A percentile compares a stretch with the other conserved stretches of the same genome.
Evolutionary conservation across 2,113 vertebrate genomes (phyloP).

Genomic region (Urocynchramus pylzowi): DNA sequence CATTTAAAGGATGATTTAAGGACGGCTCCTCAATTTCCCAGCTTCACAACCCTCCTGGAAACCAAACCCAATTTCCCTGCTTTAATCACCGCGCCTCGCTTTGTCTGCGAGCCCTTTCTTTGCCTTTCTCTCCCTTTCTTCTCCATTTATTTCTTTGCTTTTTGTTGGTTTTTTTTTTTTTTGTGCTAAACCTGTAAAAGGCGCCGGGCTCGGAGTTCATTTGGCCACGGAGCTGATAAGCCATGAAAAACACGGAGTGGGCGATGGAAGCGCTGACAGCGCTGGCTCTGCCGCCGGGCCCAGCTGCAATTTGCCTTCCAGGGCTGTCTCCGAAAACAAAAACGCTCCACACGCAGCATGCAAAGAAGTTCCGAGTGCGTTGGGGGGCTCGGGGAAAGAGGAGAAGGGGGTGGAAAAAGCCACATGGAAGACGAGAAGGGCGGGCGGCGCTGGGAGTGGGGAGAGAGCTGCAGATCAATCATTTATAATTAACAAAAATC

Average conservation of each 20-base stretch:
- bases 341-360: conserved; percentile 71
- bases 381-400: neutral
- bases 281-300: conserved; percentile 45
- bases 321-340: conserved; percentile 71
- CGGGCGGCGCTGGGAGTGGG: neutral
- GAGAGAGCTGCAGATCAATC: conserved; percentile 76
- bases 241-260: neutral
- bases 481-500: conserved; percentile 88
- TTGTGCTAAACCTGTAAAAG: neutral
- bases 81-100: neutral
- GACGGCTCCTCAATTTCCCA: neutral
- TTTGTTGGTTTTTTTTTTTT: neutral
- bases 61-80: neutral
- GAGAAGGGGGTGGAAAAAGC: neutral
- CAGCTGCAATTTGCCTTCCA: conserved; percentile 61
- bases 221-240: conserved; percentile 29
- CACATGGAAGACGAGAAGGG: conserved; percentile 43
- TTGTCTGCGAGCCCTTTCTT: neutral
- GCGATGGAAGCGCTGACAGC: conserved; percentile 25
- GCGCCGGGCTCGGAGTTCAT: neutral
- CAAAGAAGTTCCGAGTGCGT: conserved; percentile 65
- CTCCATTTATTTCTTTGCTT: neutral
- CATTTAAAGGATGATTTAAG: neutral
- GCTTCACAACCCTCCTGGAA: neutral
- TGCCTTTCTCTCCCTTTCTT: neutral